Conservation (phyloP, 2,888 invertebrate genomes). For the Ophioninae sp. region DNA sequence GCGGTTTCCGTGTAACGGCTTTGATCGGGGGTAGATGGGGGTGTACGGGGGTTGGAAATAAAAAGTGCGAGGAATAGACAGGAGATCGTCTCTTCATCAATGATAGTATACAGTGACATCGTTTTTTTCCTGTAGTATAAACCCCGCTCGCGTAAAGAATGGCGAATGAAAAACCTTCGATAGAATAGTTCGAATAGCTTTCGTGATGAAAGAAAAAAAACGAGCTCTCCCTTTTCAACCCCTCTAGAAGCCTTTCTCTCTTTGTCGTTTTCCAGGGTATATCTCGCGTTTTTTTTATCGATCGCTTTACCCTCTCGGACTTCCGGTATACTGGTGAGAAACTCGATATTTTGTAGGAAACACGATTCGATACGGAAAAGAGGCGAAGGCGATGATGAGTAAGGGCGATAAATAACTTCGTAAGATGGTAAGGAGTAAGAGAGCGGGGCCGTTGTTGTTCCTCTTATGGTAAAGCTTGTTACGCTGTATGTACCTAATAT, state of each 20-base stretch:
- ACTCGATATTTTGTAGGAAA: constrained; percentile 58
- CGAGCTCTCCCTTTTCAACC: not conserved
- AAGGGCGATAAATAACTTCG: constrained; percentile 60
- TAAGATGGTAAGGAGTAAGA: constrained; percentile 25
- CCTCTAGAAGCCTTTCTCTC: not conserved
- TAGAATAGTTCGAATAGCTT: constrained; percentile 38
- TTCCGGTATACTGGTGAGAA: constrained; percentile 37
- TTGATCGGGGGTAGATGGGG: not conserved
- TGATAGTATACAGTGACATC: constrained; percentile 40
- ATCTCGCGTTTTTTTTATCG: constrained; percentile 34
- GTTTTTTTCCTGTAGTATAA: constrained; percentile 22
- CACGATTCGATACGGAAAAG: constrained; percentile 55
- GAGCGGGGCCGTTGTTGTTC: constrained; percentile 29
- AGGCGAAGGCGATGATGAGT: constrained; percentile 47
- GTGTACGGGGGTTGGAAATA: constrained; percentile 3
- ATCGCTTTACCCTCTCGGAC: constrained; percentile 41
- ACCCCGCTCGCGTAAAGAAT: constrained; percentile 23
- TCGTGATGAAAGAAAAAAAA: constrained; percentile 7
- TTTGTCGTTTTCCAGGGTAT: not conserved
- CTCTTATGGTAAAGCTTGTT: constrained; percentile 40
- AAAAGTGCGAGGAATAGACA: not conserved
- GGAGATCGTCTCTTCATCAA: constrained; percentile 53
- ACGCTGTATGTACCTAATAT: constrained; percentile 17
- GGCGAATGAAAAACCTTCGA: constrained; percentile 33
- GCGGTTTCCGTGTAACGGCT: constrained; percentile 19